phyloP scores from a whole-genome alignment of 2,888 invertebrate genomes.

The Agelastica alni region DNA sequence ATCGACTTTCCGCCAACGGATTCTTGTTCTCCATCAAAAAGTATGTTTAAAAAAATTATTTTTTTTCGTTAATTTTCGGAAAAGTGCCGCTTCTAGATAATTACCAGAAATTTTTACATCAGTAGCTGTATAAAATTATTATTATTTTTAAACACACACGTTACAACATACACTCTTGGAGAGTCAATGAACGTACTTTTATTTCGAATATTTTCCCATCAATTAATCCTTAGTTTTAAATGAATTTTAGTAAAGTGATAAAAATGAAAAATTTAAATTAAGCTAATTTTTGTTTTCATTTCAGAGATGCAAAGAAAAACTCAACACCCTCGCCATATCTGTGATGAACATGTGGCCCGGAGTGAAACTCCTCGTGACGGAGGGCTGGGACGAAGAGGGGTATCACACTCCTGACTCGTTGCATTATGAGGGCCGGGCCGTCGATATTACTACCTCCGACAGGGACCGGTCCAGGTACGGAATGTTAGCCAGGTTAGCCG shows the following conservation, averaged over 20 bases:
- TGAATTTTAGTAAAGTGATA: not conserved
- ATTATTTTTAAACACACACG: not conserved
- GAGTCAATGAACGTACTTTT: too few species aligned
- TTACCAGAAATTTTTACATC: too few species aligned
- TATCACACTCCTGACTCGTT: constrained; percentile 80
- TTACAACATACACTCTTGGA: too few species aligned
- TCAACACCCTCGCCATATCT: constrained; percentile 91
- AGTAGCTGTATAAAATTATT: too few species aligned
- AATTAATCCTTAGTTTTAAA: not conserved
- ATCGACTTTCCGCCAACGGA: too few species aligned
- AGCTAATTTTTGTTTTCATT: constrained; percentile 54
- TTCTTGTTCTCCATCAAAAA: too few species aligned
- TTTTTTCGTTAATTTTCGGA: too few species aligned
- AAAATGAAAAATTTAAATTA: not conserved
- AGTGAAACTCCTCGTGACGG: constrained; percentile 88
- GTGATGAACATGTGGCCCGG: constrained; percentile 99
- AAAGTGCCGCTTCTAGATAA: too few species aligned
- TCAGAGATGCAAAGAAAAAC: constrained; percentile 94
- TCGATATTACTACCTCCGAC: constrained; percentile 94
- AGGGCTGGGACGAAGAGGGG: constrained; percentile 93
- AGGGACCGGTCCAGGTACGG: constrained; percentile 92
- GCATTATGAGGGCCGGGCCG: constrained; percentile 96
- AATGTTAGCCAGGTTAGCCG: constrained; percentile 92
- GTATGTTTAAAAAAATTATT: too few species aligned
- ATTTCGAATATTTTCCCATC: too few species aligned